Percentiles rank a stretch among this genome's conserved stretches.
Conservation (phyloP, 53 echinoderm and acorn worm species). For the Patiria pectinifera region DNA sequence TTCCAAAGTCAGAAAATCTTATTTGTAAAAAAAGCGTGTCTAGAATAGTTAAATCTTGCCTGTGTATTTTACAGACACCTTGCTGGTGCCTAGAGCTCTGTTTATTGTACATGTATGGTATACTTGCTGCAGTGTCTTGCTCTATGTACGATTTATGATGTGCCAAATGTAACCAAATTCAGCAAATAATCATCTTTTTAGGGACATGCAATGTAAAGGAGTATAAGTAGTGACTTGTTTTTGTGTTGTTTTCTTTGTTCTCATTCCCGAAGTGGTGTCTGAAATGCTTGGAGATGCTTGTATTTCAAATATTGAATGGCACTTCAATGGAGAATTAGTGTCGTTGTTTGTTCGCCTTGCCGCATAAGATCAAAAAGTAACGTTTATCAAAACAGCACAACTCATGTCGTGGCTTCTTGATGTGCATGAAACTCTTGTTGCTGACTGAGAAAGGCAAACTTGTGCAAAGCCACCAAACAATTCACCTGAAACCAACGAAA, state of each 20-base stretch:
- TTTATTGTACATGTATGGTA: background rate
- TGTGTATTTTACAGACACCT: slow-evolving; percentile 31
- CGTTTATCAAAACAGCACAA: background rate
- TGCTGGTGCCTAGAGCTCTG: background rate
- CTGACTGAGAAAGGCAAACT: too few relatives aligned
- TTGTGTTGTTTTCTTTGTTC: background rate
- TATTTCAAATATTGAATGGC: background rate
- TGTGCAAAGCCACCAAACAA: too few relatives aligned
- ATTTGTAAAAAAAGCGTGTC: background rate
- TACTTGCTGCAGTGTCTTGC: slow-evolving; percentile 27
- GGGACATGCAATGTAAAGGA: too few relatives aligned
- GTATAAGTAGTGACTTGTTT: too few relatives aligned
- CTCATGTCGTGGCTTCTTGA: background rate
- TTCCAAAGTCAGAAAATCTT: background rate
- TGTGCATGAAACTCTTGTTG: too few relatives aligned
- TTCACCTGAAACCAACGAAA: too few relatives aligned
- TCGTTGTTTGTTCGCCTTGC: background rate
- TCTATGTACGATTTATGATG: slow-evolving; percentile 5
- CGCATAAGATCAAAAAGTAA: background rate
- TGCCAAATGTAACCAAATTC: slow-evolving; percentile 26
- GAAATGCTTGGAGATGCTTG: too few relatives aligned
- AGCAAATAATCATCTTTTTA: background rate
- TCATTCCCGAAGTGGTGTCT: background rate
- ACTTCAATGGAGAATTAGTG: background rate
- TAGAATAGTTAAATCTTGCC: slow-evolving; percentile 63